Percentiles rank a stretch among this genome's conserved stretches.
Conservation (phyloP, 2,113 vertebrate species). For the Pyrgilauda ruficollis region DNA sequence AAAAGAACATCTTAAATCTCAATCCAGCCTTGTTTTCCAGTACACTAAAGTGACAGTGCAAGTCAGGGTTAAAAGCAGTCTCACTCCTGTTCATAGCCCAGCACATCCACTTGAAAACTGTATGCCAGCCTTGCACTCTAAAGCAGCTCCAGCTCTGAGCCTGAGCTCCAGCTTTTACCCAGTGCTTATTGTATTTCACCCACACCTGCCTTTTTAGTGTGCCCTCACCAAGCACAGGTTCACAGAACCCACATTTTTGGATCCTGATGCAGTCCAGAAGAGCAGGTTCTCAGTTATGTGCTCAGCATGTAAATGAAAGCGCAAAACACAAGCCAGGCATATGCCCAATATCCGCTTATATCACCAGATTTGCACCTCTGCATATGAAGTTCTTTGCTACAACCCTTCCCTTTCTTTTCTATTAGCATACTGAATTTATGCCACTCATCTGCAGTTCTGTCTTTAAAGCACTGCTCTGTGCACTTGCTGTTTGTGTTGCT, state of each 20-base stretch:
- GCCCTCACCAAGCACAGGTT: background rate
- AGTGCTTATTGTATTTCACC: background rate
- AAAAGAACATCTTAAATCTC: background rate
- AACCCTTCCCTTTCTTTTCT: background rate
- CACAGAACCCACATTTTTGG: background rate
- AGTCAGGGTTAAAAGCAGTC: background rate
- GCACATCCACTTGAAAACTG: background rate
- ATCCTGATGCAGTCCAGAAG: background rate
- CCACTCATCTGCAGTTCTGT: background rate
- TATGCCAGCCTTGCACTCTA: background rate
- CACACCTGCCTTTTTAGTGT: background rate
- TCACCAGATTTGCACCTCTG: background rate
- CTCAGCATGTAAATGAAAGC: background rate
- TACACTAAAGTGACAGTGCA: background rate
- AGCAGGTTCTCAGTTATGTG: background rate
- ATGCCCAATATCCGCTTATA: background rate
- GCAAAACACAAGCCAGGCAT: background rate
- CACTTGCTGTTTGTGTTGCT: background rate
- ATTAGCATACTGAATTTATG: background rate
- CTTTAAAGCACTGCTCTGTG: background rate
- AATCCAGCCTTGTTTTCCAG: background rate
- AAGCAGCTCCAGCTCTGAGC: background rate
- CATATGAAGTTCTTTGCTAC: background rate
- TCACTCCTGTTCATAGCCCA: background rate
- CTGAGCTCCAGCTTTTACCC: background rate